Conservation (phyloP, 2,113 vertebrate species). For the Cyrtonyx montezumae region DNA sequence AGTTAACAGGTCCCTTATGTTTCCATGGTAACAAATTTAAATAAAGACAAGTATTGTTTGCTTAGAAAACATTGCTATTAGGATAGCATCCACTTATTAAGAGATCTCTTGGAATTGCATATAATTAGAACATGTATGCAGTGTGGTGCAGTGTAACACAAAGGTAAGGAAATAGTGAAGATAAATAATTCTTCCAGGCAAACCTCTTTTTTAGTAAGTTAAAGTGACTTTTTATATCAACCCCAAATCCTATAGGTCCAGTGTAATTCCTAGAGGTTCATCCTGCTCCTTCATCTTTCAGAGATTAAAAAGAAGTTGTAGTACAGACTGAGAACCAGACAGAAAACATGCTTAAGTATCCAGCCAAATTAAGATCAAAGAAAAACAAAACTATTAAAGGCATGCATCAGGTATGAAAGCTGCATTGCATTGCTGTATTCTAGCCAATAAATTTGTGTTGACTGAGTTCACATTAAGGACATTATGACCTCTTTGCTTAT, state of each 20-base stretch:
- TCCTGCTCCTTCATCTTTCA: neutral
- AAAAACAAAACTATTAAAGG: neutral
- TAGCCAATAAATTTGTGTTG: neutral
- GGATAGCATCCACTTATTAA: neutral
- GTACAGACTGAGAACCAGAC: neutral
- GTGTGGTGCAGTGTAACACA: neutral
- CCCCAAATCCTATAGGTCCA: accelerated
- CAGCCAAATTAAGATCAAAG: neutral
- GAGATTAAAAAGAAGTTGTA: neutral
- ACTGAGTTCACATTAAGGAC: neutral
- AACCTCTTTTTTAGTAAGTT: neutral
- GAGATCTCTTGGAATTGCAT: neutral
- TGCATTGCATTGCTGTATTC: neutral
- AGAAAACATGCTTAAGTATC: neutral
- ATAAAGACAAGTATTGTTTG: neutral
- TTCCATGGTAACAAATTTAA: neutral
- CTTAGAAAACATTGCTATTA: neutral
- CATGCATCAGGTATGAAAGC: neutral
- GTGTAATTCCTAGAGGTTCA: neutral
- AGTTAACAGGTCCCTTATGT: neutral
- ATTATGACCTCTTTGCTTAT: neutral
- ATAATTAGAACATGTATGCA: neutral
- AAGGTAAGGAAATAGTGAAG: neutral
- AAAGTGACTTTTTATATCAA: neutral
- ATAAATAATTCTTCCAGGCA: neutral